These are phyloP conservation scores for Bombus picipes DNA, from an alignment of 1,140 invertebrate genomes.

Conservation along the genomic window DNA sequence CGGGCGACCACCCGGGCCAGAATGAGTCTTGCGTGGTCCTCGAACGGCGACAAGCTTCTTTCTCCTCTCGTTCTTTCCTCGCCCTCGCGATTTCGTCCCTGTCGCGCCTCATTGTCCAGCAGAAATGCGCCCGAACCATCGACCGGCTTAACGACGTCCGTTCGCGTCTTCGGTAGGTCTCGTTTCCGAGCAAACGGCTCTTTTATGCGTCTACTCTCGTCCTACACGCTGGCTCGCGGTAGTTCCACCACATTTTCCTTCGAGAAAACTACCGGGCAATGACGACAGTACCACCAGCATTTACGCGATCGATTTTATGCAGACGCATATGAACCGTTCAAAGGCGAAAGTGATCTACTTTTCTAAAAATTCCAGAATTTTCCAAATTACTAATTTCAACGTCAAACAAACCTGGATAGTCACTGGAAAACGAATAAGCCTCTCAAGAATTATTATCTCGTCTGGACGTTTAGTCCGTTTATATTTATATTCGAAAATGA, in stretches of 20 bases:
- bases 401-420: neutral
- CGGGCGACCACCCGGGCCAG: constrained; percentile 72
- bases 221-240: constrained; percentile 30
- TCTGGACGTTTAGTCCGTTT: neutral
- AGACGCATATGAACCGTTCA: neutral
- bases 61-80: constrained; percentile 38
- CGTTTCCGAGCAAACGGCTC: constrained; percentile 65
- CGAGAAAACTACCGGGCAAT: neutral
- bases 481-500: neutral
- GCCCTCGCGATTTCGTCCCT: constrained; percentile 43
- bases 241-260: neutral
- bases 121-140: constrained; percentile 56
- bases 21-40: constrained; percentile 65
- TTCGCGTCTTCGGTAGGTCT: constrained; percentile 63
- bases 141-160: constrained; percentile 60
- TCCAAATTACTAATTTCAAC: neutral
- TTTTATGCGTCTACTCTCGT: constrained; percentile 56
- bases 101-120: constrained; percentile 61
- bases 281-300: neutral
- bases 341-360: neutral
- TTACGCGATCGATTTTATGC: too few species aligned
- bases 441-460: neutral
- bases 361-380: neutral
- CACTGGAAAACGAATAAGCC: neutral
- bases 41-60: constrained; percentile 64